A percentile compares a stretch with the other conserved stretches of the same genome.
phyloP scores from a whole-genome alignment of 2,888 invertebrate species.

The Orchestes rusci region DNA sequence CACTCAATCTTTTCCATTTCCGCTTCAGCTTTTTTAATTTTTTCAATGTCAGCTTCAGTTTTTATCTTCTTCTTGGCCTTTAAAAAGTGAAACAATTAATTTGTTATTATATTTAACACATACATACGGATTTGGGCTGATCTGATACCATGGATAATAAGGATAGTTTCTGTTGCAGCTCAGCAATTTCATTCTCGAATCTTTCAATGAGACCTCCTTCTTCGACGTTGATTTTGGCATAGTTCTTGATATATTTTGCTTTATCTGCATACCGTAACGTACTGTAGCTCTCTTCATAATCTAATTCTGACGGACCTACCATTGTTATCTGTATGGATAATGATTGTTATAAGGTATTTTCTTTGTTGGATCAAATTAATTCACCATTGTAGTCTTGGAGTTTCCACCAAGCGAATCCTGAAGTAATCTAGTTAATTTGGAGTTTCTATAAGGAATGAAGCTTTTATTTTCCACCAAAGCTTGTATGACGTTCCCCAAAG shows the following conservation, averaged over 20 bases:
- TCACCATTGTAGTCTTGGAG: conserved; percentile 89
- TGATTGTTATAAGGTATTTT: not conserved
- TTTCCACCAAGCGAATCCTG: conserved; percentile 98
- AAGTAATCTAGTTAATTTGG: conserved; percentile 86
- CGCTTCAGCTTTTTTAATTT: conserved; percentile 36
- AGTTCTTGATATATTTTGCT: conserved; percentile 96
- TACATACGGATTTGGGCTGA: conserved; percentile 11
- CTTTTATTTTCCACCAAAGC: conserved; percentile 96
- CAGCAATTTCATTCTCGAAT: conserved; percentile 95
- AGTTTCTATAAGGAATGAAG: conserved; percentile 97
- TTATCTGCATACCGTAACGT: conserved; percentile 95
- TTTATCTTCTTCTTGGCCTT: conserved; percentile 31
- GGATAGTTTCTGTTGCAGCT: conserved; percentile 53
- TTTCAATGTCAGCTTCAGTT: conserved; percentile 33
- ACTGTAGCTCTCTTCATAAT: conserved; percentile 96
- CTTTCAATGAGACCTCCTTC: conserved; percentile 92
- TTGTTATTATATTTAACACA: conserved; percentile 44
- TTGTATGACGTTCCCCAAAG: conserved; percentile 96
- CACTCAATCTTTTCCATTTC: conserved; percentile 42
- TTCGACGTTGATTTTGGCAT: conserved; percentile 93
- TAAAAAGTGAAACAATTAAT: conserved; percentile 10
- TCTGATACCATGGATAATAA: conserved; percentile 34
- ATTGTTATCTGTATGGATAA: conserved; percentile 72
- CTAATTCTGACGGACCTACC: conserved; percentile 91
- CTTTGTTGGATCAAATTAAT: conserved; percentile 21